These are phyloP conservation scores for Astatotilapia flaviijosephi DNA, from an alignment of 2,113 vertebrate genomes.

Conservation along the genomic window DNA sequence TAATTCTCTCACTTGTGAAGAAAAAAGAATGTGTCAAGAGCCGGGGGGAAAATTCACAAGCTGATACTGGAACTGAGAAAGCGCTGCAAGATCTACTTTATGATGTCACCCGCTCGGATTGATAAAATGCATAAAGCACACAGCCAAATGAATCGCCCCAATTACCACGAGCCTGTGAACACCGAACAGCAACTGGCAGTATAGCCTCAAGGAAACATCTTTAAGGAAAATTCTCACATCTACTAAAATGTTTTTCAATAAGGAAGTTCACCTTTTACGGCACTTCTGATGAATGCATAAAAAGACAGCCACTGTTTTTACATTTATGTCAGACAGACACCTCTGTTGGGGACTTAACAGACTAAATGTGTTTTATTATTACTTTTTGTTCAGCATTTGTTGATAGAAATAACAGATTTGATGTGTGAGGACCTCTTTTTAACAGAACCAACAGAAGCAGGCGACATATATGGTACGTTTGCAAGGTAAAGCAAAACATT, in stretches of 20 bases:
- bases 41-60: neutral
- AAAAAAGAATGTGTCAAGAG: neutral
- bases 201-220: neutral
- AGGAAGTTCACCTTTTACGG: neutral
- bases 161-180: neutral
- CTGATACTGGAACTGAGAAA: conserved; percentile 7
- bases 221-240: neutral
- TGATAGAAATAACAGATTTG: neutral
- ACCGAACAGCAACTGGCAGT: neutral
- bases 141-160: neutral
- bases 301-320: neutral
- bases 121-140: conserved; percentile 1
- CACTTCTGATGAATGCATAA: neutral
- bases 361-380: neutral
- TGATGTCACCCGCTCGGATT: neutral
- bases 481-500: neutral
- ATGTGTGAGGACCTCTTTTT: neutral
- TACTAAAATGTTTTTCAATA: neutral
- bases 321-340: neutral
- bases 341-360: neutral
- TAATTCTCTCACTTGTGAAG: neutral
- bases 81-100: neutral
- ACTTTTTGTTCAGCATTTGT: neutral
- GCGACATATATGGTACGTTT: neutral
- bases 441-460: neutral